phyloP scores from a whole-genome alignment of 2,113 vertebrate genomes.

The Motacilla alba region DNA sequence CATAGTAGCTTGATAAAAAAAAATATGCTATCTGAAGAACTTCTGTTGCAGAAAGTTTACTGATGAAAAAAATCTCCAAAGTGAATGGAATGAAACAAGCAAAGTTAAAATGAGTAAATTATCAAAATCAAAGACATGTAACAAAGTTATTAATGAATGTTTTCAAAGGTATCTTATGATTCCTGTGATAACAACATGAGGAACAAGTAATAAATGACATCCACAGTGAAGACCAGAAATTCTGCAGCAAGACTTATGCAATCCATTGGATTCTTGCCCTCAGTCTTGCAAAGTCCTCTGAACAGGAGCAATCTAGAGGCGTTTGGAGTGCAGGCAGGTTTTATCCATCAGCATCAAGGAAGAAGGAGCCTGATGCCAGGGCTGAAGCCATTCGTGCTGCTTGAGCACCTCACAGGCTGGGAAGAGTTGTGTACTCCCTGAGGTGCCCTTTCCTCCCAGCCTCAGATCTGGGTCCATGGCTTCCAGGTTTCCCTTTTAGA shows the following conservation, averaged over 20 bases:
- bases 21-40: not conserved
- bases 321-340: not conserved
- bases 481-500: not conserved
- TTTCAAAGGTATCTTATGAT: not conserved
- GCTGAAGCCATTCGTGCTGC: fast-evolving
- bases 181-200: not conserved
- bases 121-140: not conserved
- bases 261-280: not conserved
- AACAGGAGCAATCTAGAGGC: not conserved
- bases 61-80: not conserved
- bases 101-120: not conserved
- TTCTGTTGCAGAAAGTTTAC: not conserved
- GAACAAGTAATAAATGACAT: not conserved
- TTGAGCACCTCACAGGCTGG: not conserved
- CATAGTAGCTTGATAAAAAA: not conserved
- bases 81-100: not conserved
- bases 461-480: not conserved
- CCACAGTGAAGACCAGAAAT: not conserved
- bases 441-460: not conserved
- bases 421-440: not conserved
- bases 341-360: not conserved
- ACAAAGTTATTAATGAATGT: not conserved
- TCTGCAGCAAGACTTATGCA: not conserved
- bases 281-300: not conserved
- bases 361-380: fast-evolving